Evolutionary conservation across 2,113 vertebrate species (phyloP), one percentile per base, ranked within the genome.

Genomic region (Melospiza georgiana): DNA sequence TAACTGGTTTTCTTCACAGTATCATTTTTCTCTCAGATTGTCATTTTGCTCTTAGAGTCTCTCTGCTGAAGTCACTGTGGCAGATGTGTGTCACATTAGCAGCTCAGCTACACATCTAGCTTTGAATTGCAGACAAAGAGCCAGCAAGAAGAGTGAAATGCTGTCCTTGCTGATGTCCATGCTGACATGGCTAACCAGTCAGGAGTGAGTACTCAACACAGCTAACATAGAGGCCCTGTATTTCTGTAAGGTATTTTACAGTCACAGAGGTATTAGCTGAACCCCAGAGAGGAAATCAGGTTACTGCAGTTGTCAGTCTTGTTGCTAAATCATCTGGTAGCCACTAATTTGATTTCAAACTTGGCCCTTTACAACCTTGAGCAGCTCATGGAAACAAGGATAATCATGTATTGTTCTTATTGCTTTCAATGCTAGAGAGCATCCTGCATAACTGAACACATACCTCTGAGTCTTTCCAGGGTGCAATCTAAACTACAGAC

Each of bases 221-320:
- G 19, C 28, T 54, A 66, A 31, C 0, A 0, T 1, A 73, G n/a
- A 46, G 5, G 2, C 51, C 22, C 8, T 2, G 0, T n/a, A 25
- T 46, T 54, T 77, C 21, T 55, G 8, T 46, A 11, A 57, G 11
- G 2, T 4, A 52, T 55, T 74, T 85, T 87, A 33, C 11, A 74
- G 43, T 63, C 21, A 43, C 35, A 48, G 11, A 4, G 6, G 27
- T 17, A 5, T 43, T 62, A 80, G 20, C 17, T 80, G 28, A 94
- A 78, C 15, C 21, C 6, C 35, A 55, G 19, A 66, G 48, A 57
- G 21, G 49, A 95, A 66, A 69, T 3, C 1, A 4, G 12, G 4
- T 67, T 84, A 81, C 44, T 35, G 41, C 51, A 63, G 12, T 59
- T 6, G 4, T 57, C 46, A 1, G 1, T 27, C 19, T 51, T 66